Evolutionary conservation across 1,140 invertebrate species (phyloP).

Genomic region (Araneus ventricosus): DNA sequence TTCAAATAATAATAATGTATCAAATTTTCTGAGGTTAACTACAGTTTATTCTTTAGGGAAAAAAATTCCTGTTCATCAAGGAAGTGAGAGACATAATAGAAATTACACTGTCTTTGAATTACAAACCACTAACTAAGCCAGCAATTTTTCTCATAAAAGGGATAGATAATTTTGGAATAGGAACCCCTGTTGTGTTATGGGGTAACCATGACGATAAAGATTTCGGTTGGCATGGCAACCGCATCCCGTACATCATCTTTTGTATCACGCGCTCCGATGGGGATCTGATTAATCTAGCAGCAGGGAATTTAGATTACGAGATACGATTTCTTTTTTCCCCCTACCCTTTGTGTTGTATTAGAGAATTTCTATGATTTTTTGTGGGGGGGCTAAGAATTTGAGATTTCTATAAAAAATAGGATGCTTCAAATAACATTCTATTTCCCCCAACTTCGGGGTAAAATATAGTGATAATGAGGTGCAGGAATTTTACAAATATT

Average conservation of each 20-base stretch:
- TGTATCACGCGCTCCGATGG: slow-evolving; percentile 35
- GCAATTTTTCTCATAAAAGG: not conserved
- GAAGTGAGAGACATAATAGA: no score
- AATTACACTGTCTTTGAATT: not conserved
- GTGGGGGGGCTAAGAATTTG: not conserved
- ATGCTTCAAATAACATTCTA: not conserved
- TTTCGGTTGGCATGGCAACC: slow-evolving; percentile 17
- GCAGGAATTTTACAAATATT: not conserved
- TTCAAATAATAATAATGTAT: no score
- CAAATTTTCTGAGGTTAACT: no score
- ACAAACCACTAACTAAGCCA: not conserved
- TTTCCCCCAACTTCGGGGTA: no score
- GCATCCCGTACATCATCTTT: slow-evolving; percentile 34
- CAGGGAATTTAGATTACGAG: slow-evolving; percentile 14
- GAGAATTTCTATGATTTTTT: not conserved
- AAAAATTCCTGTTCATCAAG: no score
- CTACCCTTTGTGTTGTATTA: not conserved
- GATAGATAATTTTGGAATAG: slow-evolving; percentile 3
- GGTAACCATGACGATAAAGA: slow-evolving; percentile 37
- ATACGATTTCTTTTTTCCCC: not conserved
- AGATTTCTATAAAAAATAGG: not conserved
- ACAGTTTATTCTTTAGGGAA: no score
- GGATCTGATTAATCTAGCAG: slow-evolving; percentile 6
- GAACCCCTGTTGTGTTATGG: slow-evolving; percentile 8
- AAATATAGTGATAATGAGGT: no score